Base-by-base conservation (phyloP, 2,888 invertebrate genomes). In the Ophion costatus region DNA sequence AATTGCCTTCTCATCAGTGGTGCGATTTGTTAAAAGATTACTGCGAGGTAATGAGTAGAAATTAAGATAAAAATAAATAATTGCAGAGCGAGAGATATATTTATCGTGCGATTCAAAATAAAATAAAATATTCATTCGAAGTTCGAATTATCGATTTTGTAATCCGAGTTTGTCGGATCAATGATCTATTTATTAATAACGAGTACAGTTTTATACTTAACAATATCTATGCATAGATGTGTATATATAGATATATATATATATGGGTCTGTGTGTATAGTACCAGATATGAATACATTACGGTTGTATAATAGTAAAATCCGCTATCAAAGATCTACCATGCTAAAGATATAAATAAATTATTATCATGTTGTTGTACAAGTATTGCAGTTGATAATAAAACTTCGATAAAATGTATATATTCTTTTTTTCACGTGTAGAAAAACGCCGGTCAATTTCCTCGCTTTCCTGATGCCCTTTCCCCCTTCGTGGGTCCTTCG, bases 321-420 rank as follows among this genome's bases (percentile, higher is more conserved):
- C 80, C 78, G 66, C 79, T 86, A 81, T 86, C 61, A 87, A 87
- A 86, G 82, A 84, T 87, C 69, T 78, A 81, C 81, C 59, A 75
- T 59, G 64, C 82, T 84, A 82, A 66, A 75, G 73, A 64, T 69
- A 77, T 83, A 79, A 74, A 83, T 84, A 84, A 82, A 80, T 78
- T 86, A 84, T 81, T 80, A 82, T 81, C 87, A 88, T 87, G 84
- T 86, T 86, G 85, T 88, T 86, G 83, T 89, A 90, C 82, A 87
- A 71, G 81, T 80, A 86, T 86, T 82, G 83, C 76, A 80, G 85
- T 89, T 88, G 84, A 86, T 88, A 87, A 89, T 88, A 89, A 89
- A 90, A 83, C 33, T 83, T 82, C 51, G 22, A 29, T 74, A 87
- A 87, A 79, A 82, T 59, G 45, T 38, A 38, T 38, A 38, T 71